Evolutionary conservation across 2,888 invertebrate species (phyloP).

Genomic region (Nasonovia ribisnigri): DNA sequence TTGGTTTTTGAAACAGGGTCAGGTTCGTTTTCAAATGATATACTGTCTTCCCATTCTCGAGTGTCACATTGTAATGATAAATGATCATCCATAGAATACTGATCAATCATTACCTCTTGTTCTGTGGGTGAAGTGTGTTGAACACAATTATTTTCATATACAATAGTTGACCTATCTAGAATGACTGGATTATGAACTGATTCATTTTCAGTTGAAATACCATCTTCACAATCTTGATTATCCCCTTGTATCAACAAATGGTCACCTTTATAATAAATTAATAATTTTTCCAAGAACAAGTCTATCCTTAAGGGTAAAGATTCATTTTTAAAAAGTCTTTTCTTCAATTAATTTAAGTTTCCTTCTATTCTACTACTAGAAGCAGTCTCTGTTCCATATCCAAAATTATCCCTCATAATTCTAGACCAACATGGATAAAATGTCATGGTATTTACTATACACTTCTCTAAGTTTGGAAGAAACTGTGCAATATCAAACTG

Average conservation of each 20-base stretch:
- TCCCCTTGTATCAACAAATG: too few species aligned
- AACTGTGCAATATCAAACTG: slow-evolving; percentile 6
- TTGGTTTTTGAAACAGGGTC: not conserved
- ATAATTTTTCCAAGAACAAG: too few species aligned
- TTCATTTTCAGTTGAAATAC: not conserved
- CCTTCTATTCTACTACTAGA: too few species aligned
- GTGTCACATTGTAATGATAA: not conserved
- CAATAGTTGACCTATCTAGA: not conserved
- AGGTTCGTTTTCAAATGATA: not conserved
- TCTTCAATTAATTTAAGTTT: too few species aligned
- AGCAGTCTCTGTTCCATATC: too few species aligned
- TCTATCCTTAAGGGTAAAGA: too few species aligned
- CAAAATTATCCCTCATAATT: not conserved
- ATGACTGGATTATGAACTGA: not conserved
- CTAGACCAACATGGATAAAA: not conserved
- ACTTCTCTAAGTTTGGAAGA: not conserved
- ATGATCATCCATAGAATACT: not conserved
- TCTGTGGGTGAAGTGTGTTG: not conserved
- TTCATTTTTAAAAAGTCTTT: too few species aligned
- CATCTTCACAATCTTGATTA: too few species aligned
- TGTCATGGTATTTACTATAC: slow-evolving; percentile 6
- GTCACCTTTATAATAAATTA: too few species aligned
- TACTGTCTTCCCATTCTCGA: not conserved
- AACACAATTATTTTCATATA: not conserved
- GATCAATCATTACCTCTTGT: not conserved